Base-by-base conservation (phyloP, 2,888 invertebrate species). In the Melieria omissa region DNA sequence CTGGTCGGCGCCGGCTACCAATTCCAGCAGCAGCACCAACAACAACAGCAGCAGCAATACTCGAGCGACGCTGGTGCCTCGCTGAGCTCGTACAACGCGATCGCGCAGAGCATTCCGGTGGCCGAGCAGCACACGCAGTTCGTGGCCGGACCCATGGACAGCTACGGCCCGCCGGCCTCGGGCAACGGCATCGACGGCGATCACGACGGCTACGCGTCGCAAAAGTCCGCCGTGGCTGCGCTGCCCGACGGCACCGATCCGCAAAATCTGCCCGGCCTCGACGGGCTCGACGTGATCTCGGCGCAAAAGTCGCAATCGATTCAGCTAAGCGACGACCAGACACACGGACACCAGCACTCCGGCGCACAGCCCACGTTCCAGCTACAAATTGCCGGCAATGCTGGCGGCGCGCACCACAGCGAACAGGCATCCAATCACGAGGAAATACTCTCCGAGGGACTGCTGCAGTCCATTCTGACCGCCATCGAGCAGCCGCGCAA, bases 401-500 rank as follows among this genome's bases (percentile, higher is more conserved):
- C 74, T 3, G 76, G 72, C 9, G 70, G 74, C 6, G 64, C 76
- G 0, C n/a, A 55, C 14, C 72, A 72, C 8, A 89, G 81, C 41
- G 78, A 80, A 0, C 72, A 78, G n/a, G 73, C 73, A 9, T 91
- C 93, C 65, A 86, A 88, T 10, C 95, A 95, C 79, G 92, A 93
- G 12, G 93, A 94, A 83, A 89, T 95, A 0, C 85, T 95, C 0
- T 94, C 94, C 0, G 92, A 94, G 81, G 94, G 93, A 1, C 88
- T 95, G 0, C 84, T 95, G 1, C 94, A 95, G 82, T 93, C 94
- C 66, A 94, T 95, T 70, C 84, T 95, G 3, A 91, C 93, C 74
- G 95, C 95, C 0, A 94, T 95, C 63, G 95, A 95, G 81, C 92
- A 94, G 75, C 93, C 93, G 0, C 80, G 86, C 61, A 64, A 70